These are phyloP conservation scores for Drosophila watanabei DNA, from an alignment of 1,140 invertebrate species.

Conservation along the genomic window DNA sequence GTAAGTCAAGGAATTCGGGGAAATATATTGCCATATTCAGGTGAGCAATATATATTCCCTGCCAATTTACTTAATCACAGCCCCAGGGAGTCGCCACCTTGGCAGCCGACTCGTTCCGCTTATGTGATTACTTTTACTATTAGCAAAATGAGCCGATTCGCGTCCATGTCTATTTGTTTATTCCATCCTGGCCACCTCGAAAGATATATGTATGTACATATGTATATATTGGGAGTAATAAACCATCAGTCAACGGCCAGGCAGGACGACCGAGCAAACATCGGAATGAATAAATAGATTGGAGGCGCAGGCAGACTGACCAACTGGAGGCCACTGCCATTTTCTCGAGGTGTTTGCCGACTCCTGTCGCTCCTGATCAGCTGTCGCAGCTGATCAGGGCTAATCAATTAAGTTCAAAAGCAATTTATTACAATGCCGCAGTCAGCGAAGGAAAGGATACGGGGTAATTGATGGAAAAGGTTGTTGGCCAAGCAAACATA, in stretches of 20 bases:
- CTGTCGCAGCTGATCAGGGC: conserved; percentile 64
- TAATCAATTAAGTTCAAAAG: conserved; percentile 84
- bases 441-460: conserved; percentile 2
- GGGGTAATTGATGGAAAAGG: conserved; percentile 49
- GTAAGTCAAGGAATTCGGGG: neutral
- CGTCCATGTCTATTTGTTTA: neutral
- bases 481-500: conserved; percentile 55
- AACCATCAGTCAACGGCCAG: conserved; percentile 68
- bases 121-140: conserved; percentile 60
- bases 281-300: conserved; percentile 63
- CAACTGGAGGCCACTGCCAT: conserved; percentile 22
- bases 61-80: conserved; percentile 38
- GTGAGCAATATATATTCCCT: conserved; percentile 6
- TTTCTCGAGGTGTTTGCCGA: conserved; percentile 31
- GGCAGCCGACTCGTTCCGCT: conserved; percentile 15
- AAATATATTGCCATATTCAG: conserved; percentile 8
- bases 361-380: too few relatives aligned
- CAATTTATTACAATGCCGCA: conserved; percentile 77
- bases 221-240: conserved; percentile 50
- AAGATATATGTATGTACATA: neutral
- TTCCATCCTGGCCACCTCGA: conserved; percentile 43
- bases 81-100: neutral
- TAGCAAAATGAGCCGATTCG: conserved; percentile 44
- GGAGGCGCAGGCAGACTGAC: conserved; percentile 25
- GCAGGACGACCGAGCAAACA: conserved; percentile 19